Conservation (phyloP, 2,888 invertebrate genomes). For the Autographa pulchrina region DNA sequence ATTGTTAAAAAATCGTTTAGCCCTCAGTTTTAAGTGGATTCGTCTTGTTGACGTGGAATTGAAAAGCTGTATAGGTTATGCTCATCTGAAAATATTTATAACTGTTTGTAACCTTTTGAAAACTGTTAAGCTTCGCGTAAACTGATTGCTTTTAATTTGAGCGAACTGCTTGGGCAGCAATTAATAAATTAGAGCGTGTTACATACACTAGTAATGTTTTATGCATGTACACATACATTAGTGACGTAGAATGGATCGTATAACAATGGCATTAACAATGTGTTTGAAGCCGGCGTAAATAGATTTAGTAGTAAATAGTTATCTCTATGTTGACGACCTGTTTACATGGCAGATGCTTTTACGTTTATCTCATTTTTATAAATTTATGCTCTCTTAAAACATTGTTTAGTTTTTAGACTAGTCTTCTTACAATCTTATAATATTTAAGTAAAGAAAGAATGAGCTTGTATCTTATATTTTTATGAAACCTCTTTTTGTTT, state of each 20-base stretch:
- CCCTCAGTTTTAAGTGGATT: slow-evolving; percentile 12
- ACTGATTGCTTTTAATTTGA: slow-evolving; percentile 31
- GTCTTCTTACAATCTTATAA: not conserved
- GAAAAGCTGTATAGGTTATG: slow-evolving; percentile 19
- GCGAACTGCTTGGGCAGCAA: slow-evolving; percentile 5
- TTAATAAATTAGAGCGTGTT: slow-evolving; percentile 6
- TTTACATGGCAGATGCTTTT: not conserved
- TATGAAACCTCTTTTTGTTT: not conserved
- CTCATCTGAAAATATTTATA: slow-evolving; percentile 9
- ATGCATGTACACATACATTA: not conserved
- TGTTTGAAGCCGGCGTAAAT: slow-evolving; percentile 15
- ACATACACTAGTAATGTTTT: not conserved
- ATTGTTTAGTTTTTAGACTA: not conserved
- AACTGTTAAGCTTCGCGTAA: not conserved
- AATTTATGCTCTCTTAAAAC: not conserved
- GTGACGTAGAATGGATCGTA: not conserved
- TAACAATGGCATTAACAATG: slow-evolving; percentile 8
- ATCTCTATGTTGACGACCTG: slow-evolving; percentile 2
- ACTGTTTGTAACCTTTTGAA: slow-evolving; percentile 2
- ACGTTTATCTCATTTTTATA: not conserved
- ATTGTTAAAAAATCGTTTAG: slow-evolving; percentile 13
- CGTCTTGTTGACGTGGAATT: slow-evolving; percentile 18
- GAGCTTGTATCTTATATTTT: not conserved
- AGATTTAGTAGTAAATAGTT: slow-evolving; percentile 2
- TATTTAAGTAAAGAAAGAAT: not conserved